These are phyloP conservation scores for Euleptes europaea DNA, from an alignment of 2,113 vertebrate species.

Conservation along the genomic window DNA sequence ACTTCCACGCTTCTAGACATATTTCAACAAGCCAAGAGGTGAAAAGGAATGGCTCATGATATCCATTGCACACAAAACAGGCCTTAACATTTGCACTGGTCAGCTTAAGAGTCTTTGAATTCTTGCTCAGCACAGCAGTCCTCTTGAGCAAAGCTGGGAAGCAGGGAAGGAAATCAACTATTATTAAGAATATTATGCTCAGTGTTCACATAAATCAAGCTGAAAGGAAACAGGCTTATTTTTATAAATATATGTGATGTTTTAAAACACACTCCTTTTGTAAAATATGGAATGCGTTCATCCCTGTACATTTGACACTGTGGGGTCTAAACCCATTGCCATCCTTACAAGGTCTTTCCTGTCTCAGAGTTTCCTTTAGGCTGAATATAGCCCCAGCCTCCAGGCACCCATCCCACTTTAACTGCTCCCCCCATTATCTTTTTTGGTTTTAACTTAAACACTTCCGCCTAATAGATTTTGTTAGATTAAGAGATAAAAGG, in stretches of 20 bases:
- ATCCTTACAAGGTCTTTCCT: not conserved
- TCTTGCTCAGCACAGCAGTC: slow-evolving; percentile 9
- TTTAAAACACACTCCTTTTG: not conserved
- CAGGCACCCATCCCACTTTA: not conserved
- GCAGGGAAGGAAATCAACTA: not conserved
- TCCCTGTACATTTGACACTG: not conserved
- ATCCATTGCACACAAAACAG: not conserved
- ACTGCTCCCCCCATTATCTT: not conserved
- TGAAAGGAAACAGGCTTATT: not conserved
- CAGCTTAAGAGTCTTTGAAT: slow-evolving; percentile 8
- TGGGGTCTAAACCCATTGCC: not conserved
- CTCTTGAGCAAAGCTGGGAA: too few relatives aligned
- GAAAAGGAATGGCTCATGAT: not conserved
- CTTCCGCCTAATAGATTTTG: too few relatives aligned
- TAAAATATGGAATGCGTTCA: not conserved
- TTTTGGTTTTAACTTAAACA: too few relatives aligned
- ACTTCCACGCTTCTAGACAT: slow-evolving; percentile 1
- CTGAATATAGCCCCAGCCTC: not conserved
- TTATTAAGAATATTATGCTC: not conserved
- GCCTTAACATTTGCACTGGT: not conserved
- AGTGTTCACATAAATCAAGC: not conserved
- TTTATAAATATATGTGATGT: not conserved
- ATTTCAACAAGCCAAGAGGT: not conserved
- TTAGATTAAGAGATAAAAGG: too few relatives aligned
- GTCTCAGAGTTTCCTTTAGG: not conserved